A percentile compares a stretch with the other conserved stretches of the same genome.
Evolutionary conservation across 1,140 invertebrate genomes (phyloP).

Genomic region (Akabosia matsudoensis): DNA sequence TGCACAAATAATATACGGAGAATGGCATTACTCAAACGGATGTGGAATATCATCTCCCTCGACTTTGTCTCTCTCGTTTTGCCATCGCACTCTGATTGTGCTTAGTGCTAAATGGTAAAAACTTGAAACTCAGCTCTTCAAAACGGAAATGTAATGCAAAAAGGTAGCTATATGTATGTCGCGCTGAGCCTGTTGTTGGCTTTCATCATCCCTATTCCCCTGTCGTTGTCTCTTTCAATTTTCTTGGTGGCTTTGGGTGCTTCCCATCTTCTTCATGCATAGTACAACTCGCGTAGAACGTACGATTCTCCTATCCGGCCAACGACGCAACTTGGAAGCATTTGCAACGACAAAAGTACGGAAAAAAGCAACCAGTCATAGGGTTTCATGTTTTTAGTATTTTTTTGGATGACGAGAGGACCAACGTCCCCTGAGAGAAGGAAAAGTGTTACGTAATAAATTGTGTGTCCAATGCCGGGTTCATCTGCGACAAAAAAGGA

Average conservation of each 20-base stretch:
- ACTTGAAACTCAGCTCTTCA: too few species aligned
- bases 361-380: too few species aligned
- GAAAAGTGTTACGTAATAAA: background rate
- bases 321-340: background rate
- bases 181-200: background rate
- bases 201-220: background rate
- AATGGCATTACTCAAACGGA: background rate
- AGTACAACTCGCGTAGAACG: background rate
- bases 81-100: too few species aligned
- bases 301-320: background rate
- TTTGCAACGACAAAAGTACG: too few species aligned
- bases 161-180: background rate
- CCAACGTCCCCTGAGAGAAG: background rate
- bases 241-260: background rate
- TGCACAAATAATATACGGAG: background rate
- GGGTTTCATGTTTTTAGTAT: too few species aligned
- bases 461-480: background rate
- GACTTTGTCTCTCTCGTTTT: background rate
- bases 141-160: background rate
- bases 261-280: background rate
- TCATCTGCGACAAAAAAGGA: background rate
- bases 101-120: too few species aligned
- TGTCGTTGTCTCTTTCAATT: constrained; percentile 20
- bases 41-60: background rate
- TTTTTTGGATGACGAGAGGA: background rate